Conservation (phyloP, 2,888 invertebrate species). For the Orthosia gothica region DNA sequence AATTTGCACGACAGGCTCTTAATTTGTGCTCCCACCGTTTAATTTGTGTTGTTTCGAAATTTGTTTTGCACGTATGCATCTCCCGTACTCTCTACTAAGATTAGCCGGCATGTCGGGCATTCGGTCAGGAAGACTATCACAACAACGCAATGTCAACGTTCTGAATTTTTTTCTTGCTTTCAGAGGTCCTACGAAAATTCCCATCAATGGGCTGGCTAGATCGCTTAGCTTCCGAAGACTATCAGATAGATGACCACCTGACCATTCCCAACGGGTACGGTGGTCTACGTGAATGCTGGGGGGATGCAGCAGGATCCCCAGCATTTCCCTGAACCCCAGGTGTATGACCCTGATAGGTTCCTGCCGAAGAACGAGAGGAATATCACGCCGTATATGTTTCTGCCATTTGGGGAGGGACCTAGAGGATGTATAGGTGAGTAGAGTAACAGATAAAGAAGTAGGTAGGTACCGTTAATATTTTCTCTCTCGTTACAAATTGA, state of each 20-base stretch:
- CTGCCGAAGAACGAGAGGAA: conserved; percentile 89
- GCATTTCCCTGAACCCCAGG: conserved; percentile 88
- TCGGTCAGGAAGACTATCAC: too few species aligned
- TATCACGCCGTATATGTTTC: conserved; percentile 75
- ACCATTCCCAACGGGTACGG: conserved; percentile 74
- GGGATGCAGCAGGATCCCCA: conserved; percentile 83
- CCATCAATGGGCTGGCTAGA: conserved; percentile 78
- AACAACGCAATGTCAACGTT: too few species aligned
- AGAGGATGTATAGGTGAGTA: conserved; percentile 72
- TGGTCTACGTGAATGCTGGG: conserved; percentile 72
- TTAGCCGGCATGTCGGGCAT: too few species aligned
- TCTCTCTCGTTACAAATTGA: too few species aligned
- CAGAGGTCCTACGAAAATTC: conserved; percentile 77
- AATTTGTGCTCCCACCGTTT: too few species aligned
- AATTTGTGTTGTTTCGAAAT: too few species aligned
- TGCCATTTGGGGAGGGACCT: conserved; percentile 91
- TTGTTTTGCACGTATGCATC: not conserved
- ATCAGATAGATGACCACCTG: conserved; percentile 73
- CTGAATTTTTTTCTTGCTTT: not conserved
- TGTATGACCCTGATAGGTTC: conserved; percentile 91
- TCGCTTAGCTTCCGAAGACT: conserved; percentile 70
- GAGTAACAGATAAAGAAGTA: too few species aligned
- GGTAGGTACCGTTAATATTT: too few species aligned
- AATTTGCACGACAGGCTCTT: too few species aligned
- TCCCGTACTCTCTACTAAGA: too few species aligned